Evolutionary conservation across 2,113 vertebrate genomes (phyloP).

Genomic region (Hystrix brachyura): DNA sequence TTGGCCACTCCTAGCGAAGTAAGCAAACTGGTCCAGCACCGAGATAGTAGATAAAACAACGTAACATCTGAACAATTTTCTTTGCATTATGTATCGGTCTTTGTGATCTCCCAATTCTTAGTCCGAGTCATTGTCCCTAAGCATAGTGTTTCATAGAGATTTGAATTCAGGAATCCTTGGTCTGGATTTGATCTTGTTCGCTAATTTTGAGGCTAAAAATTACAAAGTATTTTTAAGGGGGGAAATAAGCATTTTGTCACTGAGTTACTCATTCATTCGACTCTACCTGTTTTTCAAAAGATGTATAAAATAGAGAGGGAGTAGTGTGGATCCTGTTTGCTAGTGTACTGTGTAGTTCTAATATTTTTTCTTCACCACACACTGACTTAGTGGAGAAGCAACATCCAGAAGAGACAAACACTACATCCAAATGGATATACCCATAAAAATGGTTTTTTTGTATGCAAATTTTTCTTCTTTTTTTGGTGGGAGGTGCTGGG

Average conservation of each 20-base stretch:
- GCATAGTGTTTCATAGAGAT: background rate
- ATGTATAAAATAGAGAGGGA: background rate
- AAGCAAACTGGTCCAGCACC: background rate
- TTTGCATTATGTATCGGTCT: background rate
- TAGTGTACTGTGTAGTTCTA: background rate
- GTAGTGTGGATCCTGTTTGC: background rate
- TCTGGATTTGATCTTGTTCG: conserved; percentile 43
- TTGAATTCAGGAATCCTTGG: background rate
- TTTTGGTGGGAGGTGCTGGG: no score
- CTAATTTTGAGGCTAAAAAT: background rate
- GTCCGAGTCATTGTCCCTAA: background rate
- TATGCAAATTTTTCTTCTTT: conserved; percentile 52
- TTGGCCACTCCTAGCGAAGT: background rate
- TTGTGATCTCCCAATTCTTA: background rate
- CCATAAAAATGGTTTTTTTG: conserved; percentile 63
- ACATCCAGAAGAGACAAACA: conserved; percentile 45
- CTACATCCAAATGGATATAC: background rate
- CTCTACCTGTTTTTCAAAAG: conserved; percentile 31
- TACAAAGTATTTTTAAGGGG: background rate
- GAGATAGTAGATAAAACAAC: conserved; percentile 6
- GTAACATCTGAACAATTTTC: background rate
- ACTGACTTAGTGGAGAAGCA: conserved; percentile 34
- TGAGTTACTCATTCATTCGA: conserved; percentile 6
- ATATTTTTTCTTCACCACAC: conserved; percentile 26
- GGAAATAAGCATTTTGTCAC: background rate